Evolutionary conservation across 2,888 invertebrate species (phyloP).

Genomic region (Mythimna ferrago): DNA sequence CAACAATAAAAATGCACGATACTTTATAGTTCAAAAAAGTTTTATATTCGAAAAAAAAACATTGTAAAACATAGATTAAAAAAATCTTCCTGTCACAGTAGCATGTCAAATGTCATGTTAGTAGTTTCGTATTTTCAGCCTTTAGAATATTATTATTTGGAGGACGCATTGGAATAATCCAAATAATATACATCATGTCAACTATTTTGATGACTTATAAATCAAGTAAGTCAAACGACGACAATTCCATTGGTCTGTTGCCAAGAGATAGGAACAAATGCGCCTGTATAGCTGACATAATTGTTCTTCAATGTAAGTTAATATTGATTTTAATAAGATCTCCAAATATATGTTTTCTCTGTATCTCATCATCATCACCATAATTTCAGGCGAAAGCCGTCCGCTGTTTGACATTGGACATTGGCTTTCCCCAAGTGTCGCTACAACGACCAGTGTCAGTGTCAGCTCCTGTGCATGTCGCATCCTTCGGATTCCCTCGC

Average conservation of each 20-base stretch:
- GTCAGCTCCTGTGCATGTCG: no score
- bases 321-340: no score
- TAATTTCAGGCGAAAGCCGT: no score
- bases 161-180: background rate
- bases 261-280: slow-evolving; percentile 69
- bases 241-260: slow-evolving; percentile 47
- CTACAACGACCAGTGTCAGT: no score
- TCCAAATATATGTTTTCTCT: no score
- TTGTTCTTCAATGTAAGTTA: slow-evolving; percentile 72
- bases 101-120: background rate
- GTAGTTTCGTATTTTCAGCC: no score
- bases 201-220: background rate
- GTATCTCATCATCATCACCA: no score
- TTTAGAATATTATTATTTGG: background rate
- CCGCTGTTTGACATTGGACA: no score
- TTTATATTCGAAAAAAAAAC: no score
- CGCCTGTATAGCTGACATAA: slow-evolving; percentile 64
- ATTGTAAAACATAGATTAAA: background rate
- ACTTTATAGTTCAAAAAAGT: background rate
- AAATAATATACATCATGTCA: slow-evolving; percentile 4
- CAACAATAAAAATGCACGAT: no score
- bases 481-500: no score
- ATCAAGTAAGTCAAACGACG: background rate
- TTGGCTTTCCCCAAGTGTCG: no score
- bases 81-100: background rate